Evolutionary conservation across 2,113 vertebrate species (phyloP).

Genomic region (Stercorarius parasiticus): DNA sequence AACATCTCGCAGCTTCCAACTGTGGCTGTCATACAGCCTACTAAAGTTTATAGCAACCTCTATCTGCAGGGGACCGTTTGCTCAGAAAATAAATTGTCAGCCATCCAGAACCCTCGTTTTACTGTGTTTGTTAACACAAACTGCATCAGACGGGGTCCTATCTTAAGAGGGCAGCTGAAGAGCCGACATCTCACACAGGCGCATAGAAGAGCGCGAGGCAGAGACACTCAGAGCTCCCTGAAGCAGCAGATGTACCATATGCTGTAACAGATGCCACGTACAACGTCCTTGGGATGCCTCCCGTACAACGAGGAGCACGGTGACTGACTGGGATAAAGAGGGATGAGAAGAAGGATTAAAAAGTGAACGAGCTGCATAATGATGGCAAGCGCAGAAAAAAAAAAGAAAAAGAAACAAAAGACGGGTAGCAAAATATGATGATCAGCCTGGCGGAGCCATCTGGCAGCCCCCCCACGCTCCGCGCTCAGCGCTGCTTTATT

Average conservation of each 20-base stretch:
- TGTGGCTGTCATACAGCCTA: neutral
- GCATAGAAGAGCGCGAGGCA: neutral
- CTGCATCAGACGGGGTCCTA: neutral
- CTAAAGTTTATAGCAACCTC: neutral
- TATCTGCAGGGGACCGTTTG: neutral
- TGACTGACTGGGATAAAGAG: neutral
- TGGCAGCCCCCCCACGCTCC: neutral
- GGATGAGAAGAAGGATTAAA: neutral
- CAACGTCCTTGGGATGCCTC: constrained; percentile 27
- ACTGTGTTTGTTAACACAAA: neutral
- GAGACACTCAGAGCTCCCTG: neutral
- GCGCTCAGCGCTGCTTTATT: neutral
- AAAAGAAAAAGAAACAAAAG: constrained; percentile 31
- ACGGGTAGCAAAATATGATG: neutral
- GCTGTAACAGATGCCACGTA: constrained; percentile 31
- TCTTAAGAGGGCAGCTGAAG: neutral
- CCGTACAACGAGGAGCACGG: accelerated
- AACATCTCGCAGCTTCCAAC: neutral
- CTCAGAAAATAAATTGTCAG: neutral
- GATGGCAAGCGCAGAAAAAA: accelerated
- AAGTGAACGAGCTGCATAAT: constrained; percentile 42
- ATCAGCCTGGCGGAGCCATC: neutral
- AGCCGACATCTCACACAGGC: neutral
- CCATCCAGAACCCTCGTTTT: neutral
- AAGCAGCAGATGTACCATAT: constrained; percentile 49